Evolutionary conservation across 2,888 invertebrate genomes (phyloP), one percentile per base, ranked within the genome.

Genomic region (Neuroscelio doddi): DNA sequence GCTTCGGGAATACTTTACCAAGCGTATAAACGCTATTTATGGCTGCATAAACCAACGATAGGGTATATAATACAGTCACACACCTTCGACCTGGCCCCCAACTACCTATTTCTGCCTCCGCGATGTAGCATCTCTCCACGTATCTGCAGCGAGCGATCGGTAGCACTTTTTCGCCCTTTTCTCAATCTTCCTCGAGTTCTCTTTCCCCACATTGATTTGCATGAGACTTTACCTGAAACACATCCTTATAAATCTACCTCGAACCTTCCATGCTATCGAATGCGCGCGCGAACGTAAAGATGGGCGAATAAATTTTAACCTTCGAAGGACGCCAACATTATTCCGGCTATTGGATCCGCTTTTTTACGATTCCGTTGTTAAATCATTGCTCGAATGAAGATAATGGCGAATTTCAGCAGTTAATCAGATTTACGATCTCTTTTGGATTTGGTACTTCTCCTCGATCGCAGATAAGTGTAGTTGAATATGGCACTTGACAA

Each of bases 21-120:
- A 76, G 76, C 78, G 76, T 78, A 80, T 80, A 80, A 81, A 81
- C 80, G 77, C 80, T 81, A 81, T 81, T 81, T 81, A 81, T 79
- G 79, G 78, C 78, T 77, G 79, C 78, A 81, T 81, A 81, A 81
- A 81, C 75, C 79, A 78, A 68, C 76, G 79, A 78, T 77, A 77
- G 76, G 71, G 75, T 74, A 75, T 79, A 77, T 78, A 77, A 79
- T 75, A 74, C 78, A 76, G 77, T 77, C 76, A 71, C 77, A 75
- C 75, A 73, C 71, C 77, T 72, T 71, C 68, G 55, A 56, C 65
- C 62, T 52, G 44, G 16, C 61, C 46, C 46, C 53, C 45, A 59
- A 51, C 51, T 26, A 30, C 36, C 52, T 16, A 49, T 46, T 46
- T 24, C 10, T 47, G 26, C 39, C 27, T 51, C 38, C 36, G 32